phyloP scores from a whole-genome alignment of 2,888 invertebrate genomes.

The Serripes groenlandicus region DNA sequence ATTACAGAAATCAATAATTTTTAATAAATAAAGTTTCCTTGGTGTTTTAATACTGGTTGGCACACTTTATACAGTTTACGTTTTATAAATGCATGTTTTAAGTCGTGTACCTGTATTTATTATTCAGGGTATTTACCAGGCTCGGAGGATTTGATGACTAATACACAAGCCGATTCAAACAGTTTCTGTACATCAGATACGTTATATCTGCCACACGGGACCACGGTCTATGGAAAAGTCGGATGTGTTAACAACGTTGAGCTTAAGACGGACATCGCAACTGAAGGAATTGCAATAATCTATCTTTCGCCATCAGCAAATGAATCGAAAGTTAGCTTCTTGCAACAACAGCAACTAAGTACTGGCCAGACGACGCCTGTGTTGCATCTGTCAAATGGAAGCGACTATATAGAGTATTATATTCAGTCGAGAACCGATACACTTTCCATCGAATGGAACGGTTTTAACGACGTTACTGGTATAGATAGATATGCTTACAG shows the following conservation, averaged over 20 bases:
- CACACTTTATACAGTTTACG: too few species aligned
- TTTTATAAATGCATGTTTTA: too few species aligned
- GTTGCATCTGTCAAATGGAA: background rate
- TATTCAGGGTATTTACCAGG: constrained; percentile 23
- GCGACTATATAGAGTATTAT: too few species aligned
- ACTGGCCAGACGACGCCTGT: background rate
- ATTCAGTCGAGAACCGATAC: constrained; percentile 11
- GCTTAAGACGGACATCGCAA: constrained; percentile 2
- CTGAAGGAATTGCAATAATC: constrained; percentile 5
- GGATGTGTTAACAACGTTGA: constrained; percentile 46
- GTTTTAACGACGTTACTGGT: constrained; percentile 26
- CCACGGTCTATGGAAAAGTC: constrained; percentile 17
- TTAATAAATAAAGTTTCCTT: background rate
- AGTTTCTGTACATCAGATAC: background rate
- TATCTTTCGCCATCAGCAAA: background rate
- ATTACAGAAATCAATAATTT: background rate
- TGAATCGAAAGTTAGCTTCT: background rate
- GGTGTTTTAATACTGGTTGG: background rate
- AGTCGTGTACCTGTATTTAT: too few species aligned
- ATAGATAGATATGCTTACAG: constrained; percentile 38
- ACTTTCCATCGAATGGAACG: constrained; percentile 36
- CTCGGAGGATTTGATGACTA: constrained; percentile 9
- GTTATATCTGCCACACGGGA: constrained; percentile 24
- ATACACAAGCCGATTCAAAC: background rate
- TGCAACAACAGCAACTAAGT: background rate